Percentiles rank a stretch among this genome's conserved stretches.
Evolutionary conservation across 37 sponge, comb jelly and placozoan genomes (phyloP).

Genomic region (Bolinopsis microptera): DNA sequence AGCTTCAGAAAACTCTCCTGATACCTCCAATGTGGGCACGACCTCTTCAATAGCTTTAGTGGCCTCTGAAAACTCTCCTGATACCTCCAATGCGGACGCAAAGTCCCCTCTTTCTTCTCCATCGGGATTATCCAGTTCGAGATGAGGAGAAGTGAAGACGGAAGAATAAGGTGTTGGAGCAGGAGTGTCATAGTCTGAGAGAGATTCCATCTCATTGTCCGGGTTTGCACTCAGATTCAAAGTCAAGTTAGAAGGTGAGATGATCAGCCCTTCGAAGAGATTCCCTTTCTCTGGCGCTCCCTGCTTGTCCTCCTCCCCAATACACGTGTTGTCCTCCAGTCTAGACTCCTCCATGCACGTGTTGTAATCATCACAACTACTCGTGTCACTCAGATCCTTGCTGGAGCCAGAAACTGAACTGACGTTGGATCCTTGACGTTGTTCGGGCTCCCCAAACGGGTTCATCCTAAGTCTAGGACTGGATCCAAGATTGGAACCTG

Average conservation of each 20-base stretch:
- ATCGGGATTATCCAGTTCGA: background rate
- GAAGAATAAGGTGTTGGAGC: background rate
- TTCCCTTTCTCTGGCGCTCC: background rate
- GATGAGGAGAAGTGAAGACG: background rate
- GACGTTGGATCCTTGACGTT: background rate
- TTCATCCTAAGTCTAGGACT: background rate
- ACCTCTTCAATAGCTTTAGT: too few species aligned
- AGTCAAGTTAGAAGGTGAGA: background rate
- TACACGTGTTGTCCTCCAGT: background rate
- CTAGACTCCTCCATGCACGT: background rate
- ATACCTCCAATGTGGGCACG: background rate
- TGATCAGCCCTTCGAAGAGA: background rate
- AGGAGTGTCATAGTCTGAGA: background rate
- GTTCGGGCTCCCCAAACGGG: background rate
- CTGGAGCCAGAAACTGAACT: background rate
- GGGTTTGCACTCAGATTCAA: background rate
- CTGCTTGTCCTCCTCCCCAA: background rate
- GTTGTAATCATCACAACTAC: background rate
- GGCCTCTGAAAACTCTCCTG: background rate
- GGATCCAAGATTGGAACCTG: background rate
- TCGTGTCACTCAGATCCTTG: background rate
- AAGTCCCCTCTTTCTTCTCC: background rate
- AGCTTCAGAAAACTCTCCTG: background rate
- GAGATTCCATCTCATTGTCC: background rate
- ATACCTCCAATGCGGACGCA: background rate